These are phyloP conservation scores for Gisinianus flammeolus DNA, from an alignment of 2,888 invertebrate genomes.

Conservation along the genomic window DNA sequence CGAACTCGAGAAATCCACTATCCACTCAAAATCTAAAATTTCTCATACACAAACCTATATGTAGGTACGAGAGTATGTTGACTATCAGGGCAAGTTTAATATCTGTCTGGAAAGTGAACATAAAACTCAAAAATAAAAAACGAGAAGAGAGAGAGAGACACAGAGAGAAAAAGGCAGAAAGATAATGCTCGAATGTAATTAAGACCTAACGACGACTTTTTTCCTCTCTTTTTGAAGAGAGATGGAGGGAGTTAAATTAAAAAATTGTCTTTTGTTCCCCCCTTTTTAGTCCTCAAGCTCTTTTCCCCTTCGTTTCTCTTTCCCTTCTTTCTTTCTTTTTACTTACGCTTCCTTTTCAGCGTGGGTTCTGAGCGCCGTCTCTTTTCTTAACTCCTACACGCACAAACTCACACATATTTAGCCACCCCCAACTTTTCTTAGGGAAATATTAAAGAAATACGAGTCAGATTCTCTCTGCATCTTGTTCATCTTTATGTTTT, in stretches of 20 bases:
- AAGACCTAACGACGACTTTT: slow-evolving; percentile 32
- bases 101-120: no score
- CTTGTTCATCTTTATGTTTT: no score
- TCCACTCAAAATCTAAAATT: not conserved
- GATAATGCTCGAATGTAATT: slow-evolving; percentile 43
- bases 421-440: no score
- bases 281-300: slow-evolving; percentile 27
- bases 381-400: no score
- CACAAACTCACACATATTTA: no score
- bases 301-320: slow-evolving; percentile 21
- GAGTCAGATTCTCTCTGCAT: no score
- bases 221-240: slow-evolving; percentile 15
- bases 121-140: not conserved
- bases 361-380: no score
- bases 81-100: no score
- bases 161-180: slow-evolving; percentile 4
- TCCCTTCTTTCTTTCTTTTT: not conserved
- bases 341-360: not conserved
- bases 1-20: slow-evolving; percentile 20
- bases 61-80: no score
- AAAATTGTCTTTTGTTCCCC: slow-evolving; percentile 45
- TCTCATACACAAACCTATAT: no score
- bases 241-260: slow-evolving; percentile 38
- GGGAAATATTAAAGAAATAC: no score
- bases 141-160: not conserved